Evolutionary conservation across 2,888 invertebrate species (phyloP), one percentile per base, ranked within the genome.

Genomic region (Rhabditophanes sp.): DNA sequence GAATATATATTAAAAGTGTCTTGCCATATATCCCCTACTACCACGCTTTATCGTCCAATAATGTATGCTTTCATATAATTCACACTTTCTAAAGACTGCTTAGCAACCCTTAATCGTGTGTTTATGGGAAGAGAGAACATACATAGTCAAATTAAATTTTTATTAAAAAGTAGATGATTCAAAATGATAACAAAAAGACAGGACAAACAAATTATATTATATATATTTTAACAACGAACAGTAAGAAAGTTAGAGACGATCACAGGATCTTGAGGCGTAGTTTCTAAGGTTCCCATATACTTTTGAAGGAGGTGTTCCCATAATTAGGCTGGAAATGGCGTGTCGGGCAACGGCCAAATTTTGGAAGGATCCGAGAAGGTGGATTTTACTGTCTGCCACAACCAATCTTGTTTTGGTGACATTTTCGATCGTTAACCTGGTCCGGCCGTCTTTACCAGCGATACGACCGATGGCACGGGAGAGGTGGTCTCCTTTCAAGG

Each of bases 401-500:
- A 99, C 84, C 63, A 99, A 88, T 65, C 96, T 76, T 0, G 93
- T 93, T 72, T 88, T 90, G 0, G 93, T 96, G 0, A 82, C 84
- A 68, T 99, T 99, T 72, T 99, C 96, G 56, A 99, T 93, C 0
- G 90, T 88, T 65, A 82, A 88, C 67, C 90, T 93, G 1, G 90
- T 99, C 42, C 84, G 75, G 2, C 51, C 54, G 33, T 55, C 83
- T 71, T 93, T 90, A 1, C 96, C 96, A 2, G 96, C 96, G 23
- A 99, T 71, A 37, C 96, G 75, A n/a, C 88, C 96, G 50, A 99
- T 82, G 0, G 93, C 93, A 61, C 96, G 74, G 12, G 85, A 80
- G 51, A 87, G 73, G 66, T 96, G 90, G 66, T 93, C 90, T 2
- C 93, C 90, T 66, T 82, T 80, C 29, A 93, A 68, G 12, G 38